These are phyloP conservation scores for Cyprinodon diabolis DNA, from an alignment of 2,797 vertebrate genomes.

Conservation along the genomic window DNA sequence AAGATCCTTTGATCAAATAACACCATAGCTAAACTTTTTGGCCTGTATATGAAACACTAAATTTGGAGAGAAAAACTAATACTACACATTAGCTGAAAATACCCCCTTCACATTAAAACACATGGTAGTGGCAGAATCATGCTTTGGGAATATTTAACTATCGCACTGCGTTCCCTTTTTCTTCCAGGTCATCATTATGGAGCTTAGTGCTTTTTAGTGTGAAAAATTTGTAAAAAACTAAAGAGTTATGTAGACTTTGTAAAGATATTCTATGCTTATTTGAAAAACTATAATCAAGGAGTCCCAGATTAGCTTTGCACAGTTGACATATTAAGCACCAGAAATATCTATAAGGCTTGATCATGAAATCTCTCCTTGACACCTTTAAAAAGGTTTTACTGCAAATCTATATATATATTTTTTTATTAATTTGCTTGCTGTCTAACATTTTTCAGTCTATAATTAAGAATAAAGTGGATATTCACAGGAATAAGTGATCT, in stretches of 20 bases:
- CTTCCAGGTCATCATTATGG: not conserved
- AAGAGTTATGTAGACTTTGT: no score
- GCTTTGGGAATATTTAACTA: not conserved
- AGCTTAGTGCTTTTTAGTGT: not conserved
- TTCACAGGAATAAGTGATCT: not conserved
- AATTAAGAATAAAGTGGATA: not conserved
- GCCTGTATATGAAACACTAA: not conserved
- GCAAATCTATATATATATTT: no score
- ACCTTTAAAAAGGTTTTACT: not conserved
- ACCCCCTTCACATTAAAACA: not conserved
- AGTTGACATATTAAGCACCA: not conserved
- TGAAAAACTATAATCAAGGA: no score
- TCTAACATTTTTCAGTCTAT: not conserved
- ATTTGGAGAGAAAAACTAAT: not conserved
- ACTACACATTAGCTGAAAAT: not conserved
- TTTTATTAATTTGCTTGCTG: not conserved
- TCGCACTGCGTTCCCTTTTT: not conserved
- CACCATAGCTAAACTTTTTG: not conserved
- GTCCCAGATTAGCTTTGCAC: not conserved
- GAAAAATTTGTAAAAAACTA: not conserved
- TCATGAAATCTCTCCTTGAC: not conserved
- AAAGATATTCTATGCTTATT: no score
- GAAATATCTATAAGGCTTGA: not conserved
- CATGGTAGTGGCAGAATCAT: not conserved
- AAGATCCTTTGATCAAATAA: not conserved